Base-by-base conservation (phyloP, 2,888 invertebrate species). In the Brenthis ino region DNA sequence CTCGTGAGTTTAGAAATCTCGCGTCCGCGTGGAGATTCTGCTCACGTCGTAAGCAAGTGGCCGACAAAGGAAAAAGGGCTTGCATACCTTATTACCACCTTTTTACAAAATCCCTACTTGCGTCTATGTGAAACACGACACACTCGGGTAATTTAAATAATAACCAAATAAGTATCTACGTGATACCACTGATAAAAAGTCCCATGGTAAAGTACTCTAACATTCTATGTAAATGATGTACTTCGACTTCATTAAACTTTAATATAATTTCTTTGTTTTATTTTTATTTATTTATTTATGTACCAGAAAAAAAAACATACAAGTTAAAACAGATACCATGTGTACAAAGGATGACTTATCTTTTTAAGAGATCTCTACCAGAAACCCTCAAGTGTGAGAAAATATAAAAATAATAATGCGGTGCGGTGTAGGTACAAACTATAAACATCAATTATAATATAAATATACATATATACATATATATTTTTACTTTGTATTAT, bases 31-130 rank as follows among this genome's bases (percentile, higher is more conserved):
- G 80, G 81, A 80, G 83, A 92, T 92, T 92, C 92, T 76, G 77
- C 87, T 92, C 93, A 93, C 93, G 93, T 92, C 85, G 88, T 79
- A 75, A 82, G 83, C 82, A 87, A 91, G 89, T 91, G 86, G 91
- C 90, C 92, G 91, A 92, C 92, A 93, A 92, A 93, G 92, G 91
- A 82, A 87, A 88, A 89, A 89, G 91, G 90, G 89, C 89, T 85
- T 89, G 91, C 91, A 92, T 92, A 93, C 89, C 90, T 91, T 93
- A 92, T 90, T 88, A 89, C 88, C 85, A 88, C 91, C 90, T 91
- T 91, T 92, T 89, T 88, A 83, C 84, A 77, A 90, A 71, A 91
- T 91, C 90, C 91, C 89, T 84, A 87, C 88, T 92, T 91, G 72
- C 71, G 68, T 69, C 64, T 69, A 87, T 85, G 85, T 87, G 88